These are phyloP conservation scores for Pyrrhia umbra DNA, from an alignment of 2,888 invertebrate species.

Conservation along the genomic window DNA sequence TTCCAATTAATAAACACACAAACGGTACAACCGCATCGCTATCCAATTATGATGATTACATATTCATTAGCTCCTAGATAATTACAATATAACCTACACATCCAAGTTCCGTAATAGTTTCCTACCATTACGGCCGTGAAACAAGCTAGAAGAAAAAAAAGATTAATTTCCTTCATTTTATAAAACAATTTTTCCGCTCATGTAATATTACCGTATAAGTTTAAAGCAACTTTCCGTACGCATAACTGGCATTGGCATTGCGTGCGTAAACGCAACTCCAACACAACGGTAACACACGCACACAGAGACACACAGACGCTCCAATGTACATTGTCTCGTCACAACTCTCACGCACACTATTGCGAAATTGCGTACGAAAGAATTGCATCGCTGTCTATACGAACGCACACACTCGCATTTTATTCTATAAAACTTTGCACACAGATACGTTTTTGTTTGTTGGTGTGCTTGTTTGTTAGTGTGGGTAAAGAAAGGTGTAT, in stretches of 20 bases:
- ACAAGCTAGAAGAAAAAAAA: slow-evolving; percentile 55
- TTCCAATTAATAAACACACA: slow-evolving; percentile 17
- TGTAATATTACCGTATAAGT: slow-evolving; percentile 84
- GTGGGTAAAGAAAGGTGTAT: slow-evolving; percentile 89
- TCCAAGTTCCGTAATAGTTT: slow-evolving; percentile 52
- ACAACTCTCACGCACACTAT: slow-evolving; percentile 68
- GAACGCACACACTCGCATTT: slow-evolving; percentile 33
- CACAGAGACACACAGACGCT: slow-evolving; percentile 46
- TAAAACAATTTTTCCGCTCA: slow-evolving; percentile 83
- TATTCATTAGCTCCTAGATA: slow-evolving; percentile 38
- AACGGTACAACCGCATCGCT: slow-evolving; percentile 22
- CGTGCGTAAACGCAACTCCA: slow-evolving; percentile 87
- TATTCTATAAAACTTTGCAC: slow-evolving; percentile 26
- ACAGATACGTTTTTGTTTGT: slow-evolving; percentile 17
- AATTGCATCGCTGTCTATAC: slow-evolving; percentile 59
- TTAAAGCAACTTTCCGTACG: slow-evolving; percentile 81
- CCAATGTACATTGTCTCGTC: slow-evolving; percentile 49
- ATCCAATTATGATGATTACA: slow-evolving; percentile 47
- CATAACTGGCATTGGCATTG: slow-evolving; percentile 89
- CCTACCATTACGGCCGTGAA: slow-evolving; percentile 52
- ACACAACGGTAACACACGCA: slow-evolving; percentile 68
- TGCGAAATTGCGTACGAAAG: slow-evolving; percentile 55
- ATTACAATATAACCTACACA: slow-evolving; percentile 46
- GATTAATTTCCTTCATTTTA: slow-evolving; percentile 69
- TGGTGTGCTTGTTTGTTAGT: slow-evolving; percentile 62